These are phyloP conservation scores for Myripristis jacobus DNA, from an alignment of 2,797 vertebrate species.

Conservation along the genomic window DNA sequence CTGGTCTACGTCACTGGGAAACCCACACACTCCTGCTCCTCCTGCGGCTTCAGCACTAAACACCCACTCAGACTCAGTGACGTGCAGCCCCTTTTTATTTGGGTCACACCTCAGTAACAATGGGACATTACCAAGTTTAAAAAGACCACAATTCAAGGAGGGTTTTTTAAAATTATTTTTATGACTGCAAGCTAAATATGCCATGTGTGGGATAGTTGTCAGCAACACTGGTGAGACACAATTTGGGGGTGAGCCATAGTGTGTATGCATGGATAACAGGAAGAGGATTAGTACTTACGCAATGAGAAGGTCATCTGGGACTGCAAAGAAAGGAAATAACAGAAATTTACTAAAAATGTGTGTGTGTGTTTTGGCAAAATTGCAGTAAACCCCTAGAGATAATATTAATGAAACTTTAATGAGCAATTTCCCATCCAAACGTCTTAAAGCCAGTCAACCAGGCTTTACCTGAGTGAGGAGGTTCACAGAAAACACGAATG, in stretches of 20 bases:
- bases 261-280: neutral
- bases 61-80: constrained; percentile 19
- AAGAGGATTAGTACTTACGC: constrained; percentile 86
- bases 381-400: neutral
- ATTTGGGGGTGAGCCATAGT: neutral
- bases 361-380: neutral
- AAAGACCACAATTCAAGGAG: neutral
- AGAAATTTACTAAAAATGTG: neutral
- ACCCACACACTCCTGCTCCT: constrained; percentile 8
- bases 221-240: neutral
- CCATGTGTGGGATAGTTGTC: neutral
- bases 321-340: constrained; percentile 79
- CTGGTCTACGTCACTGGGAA: constrained; percentile 18
- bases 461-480: neutral
- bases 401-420: neutral
- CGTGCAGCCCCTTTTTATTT: neutral
- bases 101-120: neutral
- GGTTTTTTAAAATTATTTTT: no score
- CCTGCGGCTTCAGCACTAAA: constrained; percentile 16
- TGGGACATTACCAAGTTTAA: neutral
- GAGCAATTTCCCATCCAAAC: neutral
- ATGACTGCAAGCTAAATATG: neutral
- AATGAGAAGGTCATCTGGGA: constrained; percentile 91
- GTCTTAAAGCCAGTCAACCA: neutral
- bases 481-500: neutral